Base-by-base conservation (phyloP, 2,797 vertebrate genomes). In the Lithobates sylvaticus region DNA sequence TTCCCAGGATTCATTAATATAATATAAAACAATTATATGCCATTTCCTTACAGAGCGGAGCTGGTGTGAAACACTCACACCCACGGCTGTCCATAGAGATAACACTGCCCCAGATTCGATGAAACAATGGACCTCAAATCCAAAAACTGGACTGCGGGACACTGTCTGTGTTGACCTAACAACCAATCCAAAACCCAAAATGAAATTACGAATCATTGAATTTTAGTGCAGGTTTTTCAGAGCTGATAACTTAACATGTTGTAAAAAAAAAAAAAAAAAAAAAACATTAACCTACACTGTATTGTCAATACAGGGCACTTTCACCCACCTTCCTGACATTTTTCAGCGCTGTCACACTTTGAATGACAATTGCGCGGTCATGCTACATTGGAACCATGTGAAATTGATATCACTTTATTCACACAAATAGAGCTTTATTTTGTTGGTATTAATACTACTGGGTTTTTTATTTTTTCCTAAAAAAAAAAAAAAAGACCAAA, bases 1-100 rank as follows among this genome's bases (percentile, higher is more conserved):
- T 81, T 71, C 78, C 78, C 67, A 29, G 78, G 78, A 81, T 81
- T 71, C 68, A 54, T 54, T 70, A 58, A 71, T 42, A 81, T 68
- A 81, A 81, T 32, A 36, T 54, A 54, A n/a, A 44, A 81, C 78
- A 81, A 81, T 81, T 58, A 27, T 69, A 26, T 71, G 69, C 70
- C 68, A 70, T 54, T 71, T 71, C 78, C 78, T 81, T 50, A 54
- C 50, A 80, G 27, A 54, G 78, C 0, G 0, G 61, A 9, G 61
- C 65, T 71, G n/a, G 50, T 58, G 78, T 47, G 42, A 50, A 42
- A 79, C 16, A 4, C 65, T 69, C 77, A 79, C 77, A 50, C 77
- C 77, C 77, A 79, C 26, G 3, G 77, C 44, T 67, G 65, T 67
- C 65, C 65, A 67, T 26, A 27, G 26, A 67, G 65, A 67, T 67